Evolutionary conservation across 1,140 invertebrate species (phyloP), one percentile per base, ranked within the genome.

Genomic region (Zaprionus lachaisei): DNA sequence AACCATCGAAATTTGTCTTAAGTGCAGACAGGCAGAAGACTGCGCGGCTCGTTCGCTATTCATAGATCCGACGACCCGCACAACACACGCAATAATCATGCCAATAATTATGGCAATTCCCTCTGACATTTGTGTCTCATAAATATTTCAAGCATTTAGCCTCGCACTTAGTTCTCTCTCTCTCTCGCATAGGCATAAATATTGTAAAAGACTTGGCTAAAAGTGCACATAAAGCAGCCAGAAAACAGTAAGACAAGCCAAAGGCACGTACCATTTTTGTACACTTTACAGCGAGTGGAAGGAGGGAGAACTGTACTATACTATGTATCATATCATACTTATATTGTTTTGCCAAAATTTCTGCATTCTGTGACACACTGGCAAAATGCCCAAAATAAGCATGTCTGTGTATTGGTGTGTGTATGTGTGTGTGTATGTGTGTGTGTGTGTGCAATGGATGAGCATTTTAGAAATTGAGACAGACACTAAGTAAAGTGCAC

Each of bases 41-140:
- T 71, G 14, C 15, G 24, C 72, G 77, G 64, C 51, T 62, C 68
- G 14, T 14, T 28, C 41, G 41, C 78, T 71, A 65, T 67, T 72
- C 60, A 26, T 51, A 68, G 38, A 69, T 55, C 49, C 70, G 76
- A 49, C 31, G 31, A 34, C 31, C 31, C 31, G 31, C 31, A 34
- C 31, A 34, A 4, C 31, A 34, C 9, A 76, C 57, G 62, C 73
- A 58, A 78, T 83, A 83, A 83, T 89, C 82, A 72, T 76, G 80
- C 73, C 85, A 86, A 86, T 86, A 86, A 86, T 86, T 89, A 89
- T 86, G 80, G 73, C 84, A 80, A 86, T 86, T 83, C 60, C 67
- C 61, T 77, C 65, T 72, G 81, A 89, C 77, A 80, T 80, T 83
- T 77, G 66, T 81, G 69, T 79, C 65, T 62, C 77, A 87, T 83